phyloP scores from a whole-genome alignment of 2,113 vertebrate genomes.

The Cervus canadensis region DNA sequence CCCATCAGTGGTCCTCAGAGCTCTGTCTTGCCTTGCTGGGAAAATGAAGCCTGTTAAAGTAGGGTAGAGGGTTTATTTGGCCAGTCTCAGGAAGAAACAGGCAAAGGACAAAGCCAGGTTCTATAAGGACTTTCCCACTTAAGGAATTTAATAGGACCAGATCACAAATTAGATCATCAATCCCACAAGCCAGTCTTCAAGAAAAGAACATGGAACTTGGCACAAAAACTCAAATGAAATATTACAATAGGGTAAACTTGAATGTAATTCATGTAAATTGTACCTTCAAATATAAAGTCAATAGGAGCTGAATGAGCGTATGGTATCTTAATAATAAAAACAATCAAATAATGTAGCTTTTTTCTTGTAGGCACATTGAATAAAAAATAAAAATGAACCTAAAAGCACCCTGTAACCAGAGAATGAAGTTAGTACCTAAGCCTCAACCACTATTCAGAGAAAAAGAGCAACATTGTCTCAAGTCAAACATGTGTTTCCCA shows the following conservation, averaged over 20 bases:
- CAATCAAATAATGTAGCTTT: not conserved
- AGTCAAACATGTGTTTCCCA: not conserved
- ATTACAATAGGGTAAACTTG: not conserved
- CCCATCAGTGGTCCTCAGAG: not conserved
- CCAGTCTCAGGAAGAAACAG: not conserved
- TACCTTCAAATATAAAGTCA: constrained; percentile 21
- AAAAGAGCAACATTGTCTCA: not conserved
- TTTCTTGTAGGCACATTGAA: not conserved
- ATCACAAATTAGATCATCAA: not conserved
- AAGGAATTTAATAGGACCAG: not conserved
- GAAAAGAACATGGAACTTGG: not conserved
- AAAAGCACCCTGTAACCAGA: not conserved
- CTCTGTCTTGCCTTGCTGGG: not conserved
- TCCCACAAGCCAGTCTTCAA: not conserved
- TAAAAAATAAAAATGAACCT: not conserved
- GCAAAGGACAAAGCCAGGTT: not conserved
- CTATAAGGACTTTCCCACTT: not conserved
- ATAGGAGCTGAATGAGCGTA: not conserved
- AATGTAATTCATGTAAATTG: not conserved
- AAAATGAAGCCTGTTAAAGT: not conserved
- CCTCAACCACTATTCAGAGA: not conserved
- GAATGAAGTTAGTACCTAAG: not conserved
- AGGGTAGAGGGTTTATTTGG: too few relatives aligned
- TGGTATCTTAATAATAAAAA: not conserved
- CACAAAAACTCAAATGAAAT: not conserved